phyloP scores from a whole-genome alignment of 2,113 vertebrate genomes.

The Varanus komodoensis region DNA sequence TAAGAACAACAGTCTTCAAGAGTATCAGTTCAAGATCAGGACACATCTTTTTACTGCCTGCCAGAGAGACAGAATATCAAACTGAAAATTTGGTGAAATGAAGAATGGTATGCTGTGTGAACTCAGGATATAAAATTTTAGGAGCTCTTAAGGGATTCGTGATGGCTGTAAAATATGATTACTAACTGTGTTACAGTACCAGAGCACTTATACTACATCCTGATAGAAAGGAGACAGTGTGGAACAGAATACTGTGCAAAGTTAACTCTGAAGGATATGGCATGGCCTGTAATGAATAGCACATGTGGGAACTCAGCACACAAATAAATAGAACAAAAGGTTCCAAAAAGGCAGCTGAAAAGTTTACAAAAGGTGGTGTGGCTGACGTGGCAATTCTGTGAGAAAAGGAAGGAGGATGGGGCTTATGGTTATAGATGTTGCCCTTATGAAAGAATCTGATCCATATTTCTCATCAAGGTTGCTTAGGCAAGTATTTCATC shows the following conservation, averaged over 20 bases:
- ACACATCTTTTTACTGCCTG: background rate
- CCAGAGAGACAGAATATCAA: background rate
- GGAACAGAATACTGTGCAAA: constrained; percentile 31
- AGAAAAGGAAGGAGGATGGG: background rate
- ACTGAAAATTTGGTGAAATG: constrained; percentile 38
- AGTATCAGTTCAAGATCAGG: constrained; percentile 28
- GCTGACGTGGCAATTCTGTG: background rate
- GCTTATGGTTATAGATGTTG: background rate
- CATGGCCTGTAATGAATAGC: constrained; percentile 37
- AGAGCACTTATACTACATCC: constrained; percentile 40
- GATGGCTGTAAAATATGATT: constrained; percentile 50
- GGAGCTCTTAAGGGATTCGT: constrained; percentile 37
- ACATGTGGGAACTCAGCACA: constrained; percentile 1
- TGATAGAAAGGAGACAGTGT: background rate
- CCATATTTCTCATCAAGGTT: background rate
- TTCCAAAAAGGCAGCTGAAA: background rate
- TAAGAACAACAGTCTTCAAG: background rate
- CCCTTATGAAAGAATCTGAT: background rate
- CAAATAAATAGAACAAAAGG: constrained; percentile 25
- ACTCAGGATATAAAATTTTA: constrained; percentile 35
- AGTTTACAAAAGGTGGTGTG: background rate
- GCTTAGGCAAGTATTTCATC: background rate
- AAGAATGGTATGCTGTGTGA: constrained; percentile 20
- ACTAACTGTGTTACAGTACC: constrained; percentile 19
- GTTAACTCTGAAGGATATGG: constrained; percentile 29